Conservation (phyloP, 2,797 vertebrate genomes). For the Gastrophryne carolinensis region DNA sequence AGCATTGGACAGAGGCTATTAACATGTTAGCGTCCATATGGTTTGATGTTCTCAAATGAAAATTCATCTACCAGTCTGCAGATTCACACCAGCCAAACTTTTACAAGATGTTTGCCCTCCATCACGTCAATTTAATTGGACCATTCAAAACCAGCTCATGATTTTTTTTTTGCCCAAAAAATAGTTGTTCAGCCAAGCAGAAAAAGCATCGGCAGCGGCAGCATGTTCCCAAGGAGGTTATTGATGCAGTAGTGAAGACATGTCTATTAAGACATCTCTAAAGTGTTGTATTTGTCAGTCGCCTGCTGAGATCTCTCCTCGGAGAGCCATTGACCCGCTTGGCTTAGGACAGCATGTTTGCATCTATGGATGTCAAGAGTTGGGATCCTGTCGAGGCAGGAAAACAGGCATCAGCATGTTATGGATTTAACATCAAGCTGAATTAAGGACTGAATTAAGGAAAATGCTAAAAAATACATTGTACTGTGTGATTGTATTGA, state of each 20-base stretch:
- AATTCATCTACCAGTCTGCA: slow-evolving; percentile 17
- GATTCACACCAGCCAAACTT: not conserved
- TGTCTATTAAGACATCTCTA: slow-evolving; percentile 37
- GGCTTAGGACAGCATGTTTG: slow-evolving; percentile 20
- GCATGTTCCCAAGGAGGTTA: not conserved
- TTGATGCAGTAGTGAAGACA: not conserved
- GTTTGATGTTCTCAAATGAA: slow-evolving; percentile 24
- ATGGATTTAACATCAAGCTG: too few species aligned
- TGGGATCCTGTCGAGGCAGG: not conserved
- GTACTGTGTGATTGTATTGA: too few species aligned
- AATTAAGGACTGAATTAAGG: too few species aligned
- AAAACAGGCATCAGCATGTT: not conserved
- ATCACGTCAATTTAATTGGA: slow-evolving; percentile 24
- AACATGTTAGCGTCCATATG: slow-evolving; percentile 1
- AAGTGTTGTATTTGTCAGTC: slow-evolving; percentile 36
- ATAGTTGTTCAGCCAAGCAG: slow-evolving; percentile 13
- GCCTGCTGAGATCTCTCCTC: slow-evolving; percentile 21
- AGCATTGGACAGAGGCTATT: slow-evolving; percentile 20
- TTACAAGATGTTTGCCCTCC: slow-evolving; percentile 30
- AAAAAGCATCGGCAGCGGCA: not conserved
- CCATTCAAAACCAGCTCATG: slow-evolving; percentile 32
- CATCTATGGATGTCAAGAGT: slow-evolving; percentile 25
- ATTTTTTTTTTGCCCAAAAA: slow-evolving; percentile 12
- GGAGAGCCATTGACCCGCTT: slow-evolving; percentile 28
- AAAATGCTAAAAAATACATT: too few species aligned